A percentile compares a stretch with the other conserved stretches of the same genome.
phyloP scores from a whole-genome alignment of 2,113 vertebrate genomes.

The Plecotus auritus region DNA sequence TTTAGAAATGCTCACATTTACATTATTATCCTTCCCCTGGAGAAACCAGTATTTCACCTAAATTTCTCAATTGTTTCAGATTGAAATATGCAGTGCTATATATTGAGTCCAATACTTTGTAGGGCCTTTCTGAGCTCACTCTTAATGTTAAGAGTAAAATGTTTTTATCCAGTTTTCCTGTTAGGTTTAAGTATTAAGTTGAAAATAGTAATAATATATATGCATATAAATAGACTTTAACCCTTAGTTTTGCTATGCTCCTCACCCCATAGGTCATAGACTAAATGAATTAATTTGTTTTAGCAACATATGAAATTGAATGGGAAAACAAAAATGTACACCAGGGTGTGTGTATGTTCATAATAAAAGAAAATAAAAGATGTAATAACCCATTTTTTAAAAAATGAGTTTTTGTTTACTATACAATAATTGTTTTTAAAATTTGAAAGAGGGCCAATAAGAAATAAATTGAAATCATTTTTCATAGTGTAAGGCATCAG shows the following conservation, averaged over 20 bases:
- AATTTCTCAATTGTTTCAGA: neutral
- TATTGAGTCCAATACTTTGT: neutral
- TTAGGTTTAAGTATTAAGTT: neutral
- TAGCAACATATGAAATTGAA: neutral
- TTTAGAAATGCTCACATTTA: neutral
- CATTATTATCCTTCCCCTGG: neutral
- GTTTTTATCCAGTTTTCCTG: neutral
- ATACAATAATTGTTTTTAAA: constrained; percentile 20
- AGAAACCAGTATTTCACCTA: neutral
- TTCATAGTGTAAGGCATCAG: constrained; percentile 35
- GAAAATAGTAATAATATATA: neutral
- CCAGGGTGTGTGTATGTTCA: neutral
- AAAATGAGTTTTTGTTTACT: constrained; percentile 31
- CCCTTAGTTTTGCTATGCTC: neutral
- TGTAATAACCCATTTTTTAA: neutral
- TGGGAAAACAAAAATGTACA: neutral
- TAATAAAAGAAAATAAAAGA: constrained; percentile 29
- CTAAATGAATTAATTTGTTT: neutral
- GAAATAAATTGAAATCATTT: constrained; percentile 58
- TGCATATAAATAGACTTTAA: neutral
- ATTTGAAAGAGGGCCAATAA: neutral
- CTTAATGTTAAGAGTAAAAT: neutral
- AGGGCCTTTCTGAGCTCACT: neutral
- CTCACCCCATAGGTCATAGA: neutral
- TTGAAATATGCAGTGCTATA: neutral